These are phyloP conservation scores for Periparus ater DNA, from an alignment of 2,797 vertebrate genomes.

Conservation along the genomic window DNA sequence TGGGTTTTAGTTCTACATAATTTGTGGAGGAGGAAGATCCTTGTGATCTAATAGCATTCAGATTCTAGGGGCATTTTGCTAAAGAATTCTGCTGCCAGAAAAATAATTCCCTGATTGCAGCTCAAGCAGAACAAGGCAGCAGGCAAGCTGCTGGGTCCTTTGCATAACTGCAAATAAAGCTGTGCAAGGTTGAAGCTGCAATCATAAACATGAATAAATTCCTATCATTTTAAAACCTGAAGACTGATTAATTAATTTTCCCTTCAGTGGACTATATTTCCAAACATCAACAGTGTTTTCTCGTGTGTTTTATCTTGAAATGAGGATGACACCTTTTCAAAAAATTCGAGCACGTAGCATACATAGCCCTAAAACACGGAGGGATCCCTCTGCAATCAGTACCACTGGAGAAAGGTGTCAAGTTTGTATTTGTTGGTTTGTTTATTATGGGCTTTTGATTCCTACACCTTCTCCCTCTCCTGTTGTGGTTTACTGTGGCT, in stretches of 20 bases:
- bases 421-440: background rate
- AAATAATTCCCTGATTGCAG: background rate
- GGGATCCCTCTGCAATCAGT: background rate
- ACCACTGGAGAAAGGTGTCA: background rate
- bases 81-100: background rate
- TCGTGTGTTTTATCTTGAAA: background rate
- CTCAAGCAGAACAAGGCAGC: background rate
- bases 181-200: background rate
- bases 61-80: background rate
- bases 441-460: background rate
- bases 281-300: background rate
- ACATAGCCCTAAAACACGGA: background rate
- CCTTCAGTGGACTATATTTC: background rate
- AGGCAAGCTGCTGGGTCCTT: background rate
- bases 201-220: background rate
- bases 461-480: background rate
- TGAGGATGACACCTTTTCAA: background rate
- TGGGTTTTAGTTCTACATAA: background rate
- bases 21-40: background rate
- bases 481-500: background rate
- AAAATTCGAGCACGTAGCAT: fast-evolving
- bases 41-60: background rate
- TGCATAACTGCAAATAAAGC: background rate
- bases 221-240: background rate
- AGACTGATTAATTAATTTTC: background rate